Base-by-base conservation (phyloP, 2,797 vertebrate genomes). In the Rhynchotus rufescens region DNA sequence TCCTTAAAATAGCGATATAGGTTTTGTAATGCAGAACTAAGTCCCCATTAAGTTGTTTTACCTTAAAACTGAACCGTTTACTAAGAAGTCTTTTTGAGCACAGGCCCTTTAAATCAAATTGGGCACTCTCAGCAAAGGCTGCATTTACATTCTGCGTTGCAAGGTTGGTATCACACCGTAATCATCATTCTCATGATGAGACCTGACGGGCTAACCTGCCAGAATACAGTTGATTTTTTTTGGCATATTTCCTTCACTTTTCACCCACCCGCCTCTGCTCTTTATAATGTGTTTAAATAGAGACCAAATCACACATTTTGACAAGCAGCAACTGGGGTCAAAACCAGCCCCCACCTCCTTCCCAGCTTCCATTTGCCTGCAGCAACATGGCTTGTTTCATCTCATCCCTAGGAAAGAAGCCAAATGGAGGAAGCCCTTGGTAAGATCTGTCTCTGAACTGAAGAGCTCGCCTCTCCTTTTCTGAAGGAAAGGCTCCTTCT, bases 301-400 rank as follows among this genome's bases (percentile, higher is more conserved):
- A 88, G 71, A 86, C 90, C 16, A 90, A 89, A 89, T 95, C 80
- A 89, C 89, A 95, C 89, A 68, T 94, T 96, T 78, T 92, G 88
- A 95, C 94, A 96, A 95, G 89, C 51, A 94, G 72, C 54, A 94
- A 82, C 78, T 44, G 40, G 61, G 91, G 95, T 96, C 88, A 96
- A 71, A 89, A 91, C 10, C 85, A 95, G 65, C 65, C 32, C 62
- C 45, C 81, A 94, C 78, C 80, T 82, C 66, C 38, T 94, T 96
- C 40, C 87, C 78, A 93, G 90, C 45, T 93, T 95, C 92, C 83
- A 86, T 88, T 47, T 90, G 89, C 92, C 86, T 95, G 72, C 89
- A 84, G 91, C 83, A 93, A 72, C 59, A 72, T 40, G 75, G 54
- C 65, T 94, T 91, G 64, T 93, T 94, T 88, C 84, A 86, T 94